Evolutionary conservation across 2,797 vertebrate genomes (phyloP).

Genomic region (Hydrophis major): DNA sequence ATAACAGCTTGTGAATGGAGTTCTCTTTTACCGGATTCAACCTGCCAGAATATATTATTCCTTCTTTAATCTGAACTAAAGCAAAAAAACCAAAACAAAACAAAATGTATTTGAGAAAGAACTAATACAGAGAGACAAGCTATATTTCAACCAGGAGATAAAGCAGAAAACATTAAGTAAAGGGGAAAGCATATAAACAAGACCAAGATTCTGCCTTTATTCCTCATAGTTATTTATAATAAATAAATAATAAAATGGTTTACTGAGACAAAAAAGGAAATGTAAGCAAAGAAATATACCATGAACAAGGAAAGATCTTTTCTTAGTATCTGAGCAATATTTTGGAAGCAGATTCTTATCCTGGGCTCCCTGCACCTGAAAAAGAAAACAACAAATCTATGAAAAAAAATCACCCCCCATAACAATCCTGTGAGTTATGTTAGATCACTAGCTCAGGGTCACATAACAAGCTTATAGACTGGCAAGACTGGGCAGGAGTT

Average conservation of each 20-base stretch:
- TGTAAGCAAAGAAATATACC: slow-evolving; percentile 58
- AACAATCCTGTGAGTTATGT: background rate
- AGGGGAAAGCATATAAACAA: background rate
- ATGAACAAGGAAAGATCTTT: slow-evolving; percentile 75
- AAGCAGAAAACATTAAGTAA: background rate
- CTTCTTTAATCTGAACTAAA: background rate
- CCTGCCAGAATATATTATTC: background rate
- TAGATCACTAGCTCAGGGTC: background rate
- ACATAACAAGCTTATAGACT: background rate
- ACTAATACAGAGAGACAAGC: background rate
- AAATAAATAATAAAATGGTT: background rate
- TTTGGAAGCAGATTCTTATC: slow-evolving; percentile 62
- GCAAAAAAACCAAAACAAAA: background rate
- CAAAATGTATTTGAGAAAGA: background rate
- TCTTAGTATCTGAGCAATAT: slow-evolving; percentile 66
- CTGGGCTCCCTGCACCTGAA: slow-evolving; percentile 62
- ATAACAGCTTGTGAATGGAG: background rate
- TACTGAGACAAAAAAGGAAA: background rate
- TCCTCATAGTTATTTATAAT: background rate
- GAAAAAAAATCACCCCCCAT: background rate
- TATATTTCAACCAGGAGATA: background rate
- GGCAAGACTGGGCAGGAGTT: background rate
- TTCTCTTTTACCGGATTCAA: too few relatives aligned
- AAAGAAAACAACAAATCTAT: slow-evolving; percentile 45
- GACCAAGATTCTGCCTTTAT: background rate